These are phyloP conservation scores for Crotophaga sulcirostris DNA, from an alignment of 2,113 vertebrate species.

Conservation along the genomic window DNA sequence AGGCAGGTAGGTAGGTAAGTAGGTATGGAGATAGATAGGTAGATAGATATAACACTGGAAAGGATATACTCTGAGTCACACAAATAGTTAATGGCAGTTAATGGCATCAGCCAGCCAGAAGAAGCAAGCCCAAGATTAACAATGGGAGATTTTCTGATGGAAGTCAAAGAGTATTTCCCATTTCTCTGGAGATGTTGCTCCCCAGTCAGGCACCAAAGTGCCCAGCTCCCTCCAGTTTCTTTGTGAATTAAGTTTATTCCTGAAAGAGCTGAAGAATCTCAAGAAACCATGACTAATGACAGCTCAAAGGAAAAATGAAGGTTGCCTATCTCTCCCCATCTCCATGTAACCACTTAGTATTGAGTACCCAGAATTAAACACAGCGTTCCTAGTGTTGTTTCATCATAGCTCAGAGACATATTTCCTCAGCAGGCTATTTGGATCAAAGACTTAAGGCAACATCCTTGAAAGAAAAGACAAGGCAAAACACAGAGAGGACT, in stretches of 20 bases:
- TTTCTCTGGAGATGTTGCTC: neutral
- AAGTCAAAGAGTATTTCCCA: neutral
- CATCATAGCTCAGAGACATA: conserved; percentile 5
- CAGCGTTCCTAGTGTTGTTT: neutral
- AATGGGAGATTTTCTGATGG: neutral
- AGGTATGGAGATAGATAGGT: neutral
- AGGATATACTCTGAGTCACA: neutral
- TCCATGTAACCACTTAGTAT: neutral
- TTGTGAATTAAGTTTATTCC: neutral
- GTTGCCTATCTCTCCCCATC: neutral
- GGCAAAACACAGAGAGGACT: conserved; percentile 3
- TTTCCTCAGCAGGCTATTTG: conserved; percentile 27
- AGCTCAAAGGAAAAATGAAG: neutral
- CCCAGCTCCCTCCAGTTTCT: neutral
- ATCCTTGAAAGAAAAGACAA: conserved; percentile 25
- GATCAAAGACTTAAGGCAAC: conserved; percentile 48
- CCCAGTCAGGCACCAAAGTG: neutral
- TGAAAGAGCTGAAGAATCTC: neutral
- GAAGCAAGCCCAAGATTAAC: neutral
- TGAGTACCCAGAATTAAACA: neutral
- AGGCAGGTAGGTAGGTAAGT: neutral
- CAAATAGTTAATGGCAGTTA: neutral
- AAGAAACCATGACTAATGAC: neutral
- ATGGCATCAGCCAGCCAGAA: neutral
- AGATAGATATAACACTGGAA: neutral